These are phyloP conservation scores for Aurelia sp. DNA, from an alignment of 30 jellyfish, hydroid and myxozoan genomes.

Conservation along the genomic window DNA sequence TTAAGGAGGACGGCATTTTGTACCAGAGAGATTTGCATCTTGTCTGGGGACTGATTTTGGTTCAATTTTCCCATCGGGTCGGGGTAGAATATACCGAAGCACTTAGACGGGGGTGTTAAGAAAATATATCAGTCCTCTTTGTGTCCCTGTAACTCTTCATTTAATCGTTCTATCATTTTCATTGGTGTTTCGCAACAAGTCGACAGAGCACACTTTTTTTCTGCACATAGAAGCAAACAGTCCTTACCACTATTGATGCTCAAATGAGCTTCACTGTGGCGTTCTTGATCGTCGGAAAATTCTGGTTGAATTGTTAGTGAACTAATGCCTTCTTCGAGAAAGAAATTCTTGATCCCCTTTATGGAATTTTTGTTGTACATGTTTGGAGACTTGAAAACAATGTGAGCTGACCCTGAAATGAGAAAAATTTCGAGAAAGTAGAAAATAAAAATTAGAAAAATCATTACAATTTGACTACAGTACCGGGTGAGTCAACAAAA, in stretches of 20 bases:
- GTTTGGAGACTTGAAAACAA: slow-evolving; percentile 64
- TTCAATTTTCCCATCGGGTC: no score
- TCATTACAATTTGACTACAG: no score
- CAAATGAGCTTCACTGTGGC: neutral
- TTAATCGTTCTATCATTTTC: slow-evolving; percentile 24
- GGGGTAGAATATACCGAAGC: no score
- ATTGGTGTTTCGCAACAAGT: slow-evolving; percentile 62
- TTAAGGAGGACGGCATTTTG: no score
- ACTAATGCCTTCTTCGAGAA: slow-evolving; percentile 81
- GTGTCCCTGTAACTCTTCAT: neutral
- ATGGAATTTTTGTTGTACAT: slow-evolving; percentile 44
- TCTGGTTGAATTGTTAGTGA: slow-evolving; percentile 91
- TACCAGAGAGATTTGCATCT: no score
- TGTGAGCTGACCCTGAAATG: slow-evolving; percentile 84
- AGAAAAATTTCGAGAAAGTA: neutral
- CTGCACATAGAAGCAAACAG: slow-evolving; percentile 54
- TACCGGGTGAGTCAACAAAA: no score
- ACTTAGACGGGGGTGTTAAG: no score
- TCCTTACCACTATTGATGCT: neutral
- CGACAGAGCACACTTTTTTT: slow-evolving; percentile 30
- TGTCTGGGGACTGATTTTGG: no score
- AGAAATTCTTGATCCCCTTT: slow-evolving; percentile 37
- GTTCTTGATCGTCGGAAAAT: slow-evolving; percentile 32
- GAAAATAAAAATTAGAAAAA: no score
- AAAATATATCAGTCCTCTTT: no score